Conservation (phyloP, 2,888 invertebrate species). For the Azorinus chamasolen region DNA sequence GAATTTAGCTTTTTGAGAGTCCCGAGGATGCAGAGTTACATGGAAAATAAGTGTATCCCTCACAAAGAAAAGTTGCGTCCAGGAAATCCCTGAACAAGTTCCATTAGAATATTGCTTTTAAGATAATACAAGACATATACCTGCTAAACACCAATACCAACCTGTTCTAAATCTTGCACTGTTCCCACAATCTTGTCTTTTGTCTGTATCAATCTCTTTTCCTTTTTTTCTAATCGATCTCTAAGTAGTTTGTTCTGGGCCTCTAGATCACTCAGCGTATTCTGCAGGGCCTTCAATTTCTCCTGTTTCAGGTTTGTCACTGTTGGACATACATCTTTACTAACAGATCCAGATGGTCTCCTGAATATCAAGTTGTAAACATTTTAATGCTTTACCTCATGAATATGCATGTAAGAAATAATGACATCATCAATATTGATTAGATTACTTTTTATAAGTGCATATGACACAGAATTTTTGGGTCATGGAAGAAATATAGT, state of each 20-base stretch:
- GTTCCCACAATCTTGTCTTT: conserved; percentile 27
- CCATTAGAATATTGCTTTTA: too few relatives aligned
- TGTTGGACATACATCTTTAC: conserved; percentile 29
- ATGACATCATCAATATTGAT: too few relatives aligned
- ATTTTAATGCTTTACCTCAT: neutral
- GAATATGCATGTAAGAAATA: too few relatives aligned
- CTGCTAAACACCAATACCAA: conserved; percentile 3
- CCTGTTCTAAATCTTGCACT: conserved; percentile 41
- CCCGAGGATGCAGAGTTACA: too few relatives aligned
- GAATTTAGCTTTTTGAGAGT: too few relatives aligned
- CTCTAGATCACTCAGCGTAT: conserved; percentile 46
- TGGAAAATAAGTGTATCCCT: too few relatives aligned
- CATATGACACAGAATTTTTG: too few relatives aligned
- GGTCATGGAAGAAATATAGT: too few relatives aligned
- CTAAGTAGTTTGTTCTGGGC: conserved; percentile 55
- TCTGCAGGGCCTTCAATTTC: conserved; percentile 47
- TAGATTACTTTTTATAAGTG: too few relatives aligned
- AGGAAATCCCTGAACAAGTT: too few relatives aligned
- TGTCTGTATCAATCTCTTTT: conserved; percentile 34
- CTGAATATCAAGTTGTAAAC: conserved; percentile 10
- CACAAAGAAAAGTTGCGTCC: too few relatives aligned
- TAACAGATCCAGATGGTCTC: conserved; percentile 51
- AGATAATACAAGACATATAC: neutral
- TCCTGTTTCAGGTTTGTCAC: conserved; percentile 37
- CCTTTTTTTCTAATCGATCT: conserved; percentile 36